These are phyloP conservation scores for Meda fulgida DNA, from an alignment of 2,797 vertebrate genomes.

Conservation along the genomic window DNA sequence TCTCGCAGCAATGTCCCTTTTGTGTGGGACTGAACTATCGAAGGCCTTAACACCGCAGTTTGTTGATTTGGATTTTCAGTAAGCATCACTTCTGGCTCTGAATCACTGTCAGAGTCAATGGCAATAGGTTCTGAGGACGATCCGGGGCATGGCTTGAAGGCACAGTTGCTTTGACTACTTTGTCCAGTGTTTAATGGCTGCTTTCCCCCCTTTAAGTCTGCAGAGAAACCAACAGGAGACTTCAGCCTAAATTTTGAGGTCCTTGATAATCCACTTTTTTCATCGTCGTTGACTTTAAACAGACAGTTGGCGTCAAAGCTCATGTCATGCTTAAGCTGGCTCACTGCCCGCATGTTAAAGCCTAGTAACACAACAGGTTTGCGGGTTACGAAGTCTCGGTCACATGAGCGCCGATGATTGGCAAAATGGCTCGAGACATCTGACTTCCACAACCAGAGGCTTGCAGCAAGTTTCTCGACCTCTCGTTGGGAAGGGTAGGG, in stretches of 20 bases:
- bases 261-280: slow-evolving; percentile 72
- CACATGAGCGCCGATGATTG: slow-evolving; percentile 86
- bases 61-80: slow-evolving; percentile 56
- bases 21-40: slow-evolving; percentile 36
- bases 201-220: slow-evolving; percentile 23
- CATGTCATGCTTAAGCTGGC: slow-evolving; percentile 89
- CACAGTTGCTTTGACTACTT: slow-evolving; percentile 85
- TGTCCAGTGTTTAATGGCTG: slow-evolving; percentile 65
- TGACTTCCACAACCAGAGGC: slow-evolving; percentile 96
- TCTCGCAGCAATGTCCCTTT: slow-evolving; percentile 44
- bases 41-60: slow-evolving; percentile 37
- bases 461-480: slow-evolving; percentile 92
- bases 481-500: slow-evolving; percentile 90
- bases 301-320: slow-evolving; percentile 84
- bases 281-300: slow-evolving; percentile 80
- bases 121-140: slow-evolving; percentile 76
- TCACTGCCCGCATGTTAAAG: slow-evolving; percentile 93
- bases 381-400: slow-evolving; percentile 83
- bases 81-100: slow-evolving; percentile 65
- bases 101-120: slow-evolving; percentile 78
- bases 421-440: slow-evolving; percentile 93
- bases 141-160: slow-evolving; percentile 72
- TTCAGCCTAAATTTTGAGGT: slow-evolving; percentile 80
- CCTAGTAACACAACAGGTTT: slow-evolving; percentile 88
- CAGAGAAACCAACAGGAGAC: slow-evolving; percentile 63